These are phyloP conservation scores for Polymixis lichenea DNA, from an alignment of 2,888 invertebrate species.

Conservation along the genomic window DNA sequence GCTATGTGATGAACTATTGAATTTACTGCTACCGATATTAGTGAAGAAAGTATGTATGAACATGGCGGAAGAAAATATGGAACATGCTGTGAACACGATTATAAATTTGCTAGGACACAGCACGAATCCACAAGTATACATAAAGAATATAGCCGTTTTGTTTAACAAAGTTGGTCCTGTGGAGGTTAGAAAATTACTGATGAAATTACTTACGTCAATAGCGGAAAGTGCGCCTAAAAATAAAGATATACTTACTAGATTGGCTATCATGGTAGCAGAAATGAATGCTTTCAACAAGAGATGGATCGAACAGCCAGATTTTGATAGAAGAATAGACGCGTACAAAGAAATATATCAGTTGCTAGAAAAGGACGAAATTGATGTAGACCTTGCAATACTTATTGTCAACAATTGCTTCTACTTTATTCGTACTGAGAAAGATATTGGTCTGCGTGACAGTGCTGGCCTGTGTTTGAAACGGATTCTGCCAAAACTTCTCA, in stretches of 20 bases:
- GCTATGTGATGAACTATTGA: constrained; percentile 93
- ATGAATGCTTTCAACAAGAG: constrained; percentile 97
- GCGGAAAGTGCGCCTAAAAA: constrained; percentile 83
- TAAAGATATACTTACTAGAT: constrained; percentile 86
- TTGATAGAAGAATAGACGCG: constrained; percentile 94
- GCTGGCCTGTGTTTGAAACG: constrained; percentile 94
- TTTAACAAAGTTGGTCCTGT: constrained; percentile 92
- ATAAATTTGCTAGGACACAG: constrained; percentile 94
- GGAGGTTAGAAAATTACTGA: constrained; percentile 93
- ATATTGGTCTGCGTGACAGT: constrained; percentile 95
- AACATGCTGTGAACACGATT: constrained; percentile 93
- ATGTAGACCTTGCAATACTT: constrained; percentile 92
- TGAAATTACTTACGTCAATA: constrained; percentile 91
- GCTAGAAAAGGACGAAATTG: constrained; percentile 87
- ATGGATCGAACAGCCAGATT: constrained; percentile 98
- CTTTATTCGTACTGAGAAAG: constrained; percentile 94
- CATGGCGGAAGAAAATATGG: constrained; percentile 92
- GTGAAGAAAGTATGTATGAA: constrained; percentile 91
- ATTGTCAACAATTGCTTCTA: constrained; percentile 96
- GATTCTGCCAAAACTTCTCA: constrained; percentile 92
- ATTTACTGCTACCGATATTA: constrained; percentile 93
- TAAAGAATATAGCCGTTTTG: constrained; percentile 93
- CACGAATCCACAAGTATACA: constrained; percentile 91
- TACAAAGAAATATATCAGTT: constrained; percentile 92
- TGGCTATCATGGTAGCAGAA: constrained; percentile 90